These are phyloP conservation scores for Prionchulus punctatus DNA, from an alignment of 2,888 invertebrate species.

Conservation along the genomic window DNA sequence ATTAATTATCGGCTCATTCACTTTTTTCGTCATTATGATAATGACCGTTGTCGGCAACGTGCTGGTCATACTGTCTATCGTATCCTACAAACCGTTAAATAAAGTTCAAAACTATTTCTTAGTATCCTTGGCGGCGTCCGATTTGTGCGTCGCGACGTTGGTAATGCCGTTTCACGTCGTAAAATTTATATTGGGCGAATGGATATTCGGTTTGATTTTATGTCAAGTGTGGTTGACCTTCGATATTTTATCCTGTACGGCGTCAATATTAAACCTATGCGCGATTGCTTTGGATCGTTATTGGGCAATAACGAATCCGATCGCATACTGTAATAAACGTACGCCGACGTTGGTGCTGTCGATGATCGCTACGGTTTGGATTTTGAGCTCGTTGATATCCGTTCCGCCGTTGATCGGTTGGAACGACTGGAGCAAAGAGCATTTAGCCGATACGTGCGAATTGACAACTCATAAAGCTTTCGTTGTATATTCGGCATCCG, in stretches of 20 bases:
- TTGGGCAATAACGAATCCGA: slow-evolving; percentile 32
- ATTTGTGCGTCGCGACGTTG: slow-evolving; percentile 39
- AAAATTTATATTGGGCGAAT: slow-evolving; percentile 67
- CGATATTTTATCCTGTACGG: slow-evolving; percentile 87
- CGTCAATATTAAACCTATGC: slow-evolving; percentile 57
- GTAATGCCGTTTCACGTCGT: slow-evolving; percentile 74
- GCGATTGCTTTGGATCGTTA: slow-evolving; percentile 82
- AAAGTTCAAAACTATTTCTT: slow-evolving; percentile 92
- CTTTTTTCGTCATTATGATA: slow-evolving; percentile 64
- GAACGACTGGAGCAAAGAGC: slow-evolving; percentile 23
- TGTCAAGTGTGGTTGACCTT: slow-evolving; percentile 91
- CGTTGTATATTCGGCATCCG: slow-evolving; percentile 31
- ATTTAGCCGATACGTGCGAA: slow-evolving; percentile 3
- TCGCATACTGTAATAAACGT: slow-evolving; percentile 31
- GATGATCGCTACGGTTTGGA: slow-evolving; percentile 24
- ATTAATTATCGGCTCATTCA: slow-evolving; percentile 42
- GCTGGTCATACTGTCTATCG: slow-evolving; percentile 81
- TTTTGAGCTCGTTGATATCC: slow-evolving; percentile 27
- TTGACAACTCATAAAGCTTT: slow-evolving; percentile 9
- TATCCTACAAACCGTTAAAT: slow-evolving; percentile 74
- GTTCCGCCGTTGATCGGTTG: slow-evolving; percentile 29
- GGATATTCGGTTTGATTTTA: slow-evolving; percentile 66
- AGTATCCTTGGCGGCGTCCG: slow-evolving; percentile 81
- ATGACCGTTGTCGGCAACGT: slow-evolving; percentile 79
- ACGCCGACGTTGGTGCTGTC: slow-evolving; percentile 25